Evolutionary conservation across 2,888 invertebrate species (phyloP).

Genomic region (Stenchaetothrips biformis): DNA sequence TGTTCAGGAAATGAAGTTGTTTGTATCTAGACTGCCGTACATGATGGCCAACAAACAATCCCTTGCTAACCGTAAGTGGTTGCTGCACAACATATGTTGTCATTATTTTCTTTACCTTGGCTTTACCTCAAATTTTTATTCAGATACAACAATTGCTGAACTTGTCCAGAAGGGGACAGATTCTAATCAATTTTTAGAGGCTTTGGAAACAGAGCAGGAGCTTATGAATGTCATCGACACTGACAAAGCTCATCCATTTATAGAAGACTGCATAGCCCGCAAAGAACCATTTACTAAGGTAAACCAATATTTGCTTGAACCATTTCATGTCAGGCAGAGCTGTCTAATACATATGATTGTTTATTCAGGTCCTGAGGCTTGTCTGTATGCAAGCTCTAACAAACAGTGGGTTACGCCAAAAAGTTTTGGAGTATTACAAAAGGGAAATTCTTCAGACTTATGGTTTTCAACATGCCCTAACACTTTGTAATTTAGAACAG

Average conservation of each 20-base stretch:
- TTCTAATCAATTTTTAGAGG: conserved; percentile 69
- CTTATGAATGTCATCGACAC: conserved; percentile 87
- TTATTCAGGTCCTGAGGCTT: conserved; percentile 64
- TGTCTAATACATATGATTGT: conserved; percentile 10
- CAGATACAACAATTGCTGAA: conserved; percentile 90
- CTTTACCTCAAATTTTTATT: conserved; percentile 34
- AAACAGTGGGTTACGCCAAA: conserved; percentile 87
- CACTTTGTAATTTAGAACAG: conserved; percentile 80
- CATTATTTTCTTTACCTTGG: not conserved
- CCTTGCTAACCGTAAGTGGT: conserved; percentile 57
- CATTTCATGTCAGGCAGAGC: too few species aligned
- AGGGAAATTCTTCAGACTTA: conserved; percentile 76
- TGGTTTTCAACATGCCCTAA: conserved; percentile 76
- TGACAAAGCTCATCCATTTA: conserved; percentile 80
- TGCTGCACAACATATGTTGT: conserved; percentile 27
- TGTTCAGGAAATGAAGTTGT: conserved; percentile 91
- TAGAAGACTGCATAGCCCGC: conserved; percentile 88
- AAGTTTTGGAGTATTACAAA: conserved; percentile 70
- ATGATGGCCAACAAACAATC: conserved; percentile 82
- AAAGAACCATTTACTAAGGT: conserved; percentile 73
- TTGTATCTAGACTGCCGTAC: conserved; percentile 83
- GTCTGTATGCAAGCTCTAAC: conserved; percentile 91
- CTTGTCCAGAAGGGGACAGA: conserved; percentile 82
- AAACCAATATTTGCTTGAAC: conserved; percentile 30
- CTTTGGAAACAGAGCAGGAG: conserved; percentile 82